Evolutionary conservation across 2,888 invertebrate species (phyloP).

Genomic region (Cantharis flavilabris): DNA sequence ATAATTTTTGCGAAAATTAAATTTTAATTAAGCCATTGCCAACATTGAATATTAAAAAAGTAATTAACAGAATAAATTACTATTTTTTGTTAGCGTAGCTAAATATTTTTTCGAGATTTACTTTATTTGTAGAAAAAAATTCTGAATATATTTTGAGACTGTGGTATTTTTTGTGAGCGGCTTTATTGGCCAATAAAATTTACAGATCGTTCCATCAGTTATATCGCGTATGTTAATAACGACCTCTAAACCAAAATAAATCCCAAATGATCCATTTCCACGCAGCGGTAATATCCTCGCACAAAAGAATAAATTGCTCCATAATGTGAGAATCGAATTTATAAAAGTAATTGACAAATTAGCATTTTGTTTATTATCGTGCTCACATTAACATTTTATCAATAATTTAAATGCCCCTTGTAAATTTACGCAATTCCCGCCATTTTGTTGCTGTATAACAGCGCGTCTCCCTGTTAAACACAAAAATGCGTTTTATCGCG

Average conservation of each 20-base stretch:
- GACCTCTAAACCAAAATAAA: constrained; percentile 19
- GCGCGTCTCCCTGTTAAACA: neutral
- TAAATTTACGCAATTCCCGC: neutral
- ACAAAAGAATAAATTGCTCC: constrained; percentile 13
- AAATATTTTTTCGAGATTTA: neutral
- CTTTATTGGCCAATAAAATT: constrained; percentile 21
- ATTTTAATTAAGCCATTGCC: neutral
- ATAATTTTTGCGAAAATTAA: neutral
- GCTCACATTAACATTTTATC: neutral
- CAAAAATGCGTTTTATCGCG: neutral
- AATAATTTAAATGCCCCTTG: neutral
- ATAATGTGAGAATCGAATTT: constrained; percentile 9
- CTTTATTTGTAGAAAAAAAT: neutral
- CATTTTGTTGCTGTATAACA: neutral
- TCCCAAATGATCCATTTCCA: constrained; percentile 19
- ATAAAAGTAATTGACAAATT: constrained; percentile 5
- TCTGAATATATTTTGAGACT: neutral
- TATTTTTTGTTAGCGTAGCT: neutral
- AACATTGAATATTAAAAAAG: neutral
- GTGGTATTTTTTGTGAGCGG: neutral
- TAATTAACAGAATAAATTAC: neutral
- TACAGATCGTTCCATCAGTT: constrained; percentile 6
- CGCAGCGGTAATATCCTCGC: constrained; percentile 9
- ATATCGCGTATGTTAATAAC: constrained; percentile 21
- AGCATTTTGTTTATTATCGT: constrained; percentile 9